Evolutionary conservation across 2,113 vertebrate genomes (phyloP), one percentile per base, ranked within the genome.

Genomic region (Garra rufa): DNA sequence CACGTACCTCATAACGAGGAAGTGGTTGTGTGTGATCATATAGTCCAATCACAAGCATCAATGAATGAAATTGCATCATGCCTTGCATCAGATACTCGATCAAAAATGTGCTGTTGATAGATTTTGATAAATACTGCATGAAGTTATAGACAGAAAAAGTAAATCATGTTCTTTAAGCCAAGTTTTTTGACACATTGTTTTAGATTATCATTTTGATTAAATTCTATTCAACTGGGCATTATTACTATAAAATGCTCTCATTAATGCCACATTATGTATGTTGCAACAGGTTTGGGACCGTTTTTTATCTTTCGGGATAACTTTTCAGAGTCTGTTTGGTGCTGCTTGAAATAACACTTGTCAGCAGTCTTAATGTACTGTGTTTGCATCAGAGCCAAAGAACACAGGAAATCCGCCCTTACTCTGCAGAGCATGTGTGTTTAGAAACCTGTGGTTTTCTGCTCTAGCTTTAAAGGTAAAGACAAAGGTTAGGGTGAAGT

Each of bases 381-480:
- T 78, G 52, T 63, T 61, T 44, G 55, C 76, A 44, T 57, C 28
- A 77, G 52, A 59, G 75, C 21, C 70, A 73, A 81, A 48, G 61
- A 26, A 81, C 59, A 81, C 78, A 81, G 78, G 78, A 81, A 67
- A 81, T 81, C 78, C 17, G 3, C 19, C 9, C 17, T 34, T 9
- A 46, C 55, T 61, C n/a, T 79, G 76, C 76, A 61, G 38, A 26
- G n/a, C 55, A 67, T 67, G 1, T 50, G 2, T 43, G 26, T 43
- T 59, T 19, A 41, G 75, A 77, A 77, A 57, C 30, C 2, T 81
- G 78, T 67, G 78, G 78, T 26, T 67, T 81, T 67, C 78, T 30
- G 43, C 26, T 48, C 4, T 67, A 67, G n/a, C 55, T 63, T 76
- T 57, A 15, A 41, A 77, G 21, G 55, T 15, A 79, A 63, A 79